Evolutionary conservation across 2,888 invertebrate species (phyloP), one percentile per base, ranked within the genome.

Genomic region (Nemotelus pantherinus): DNA sequence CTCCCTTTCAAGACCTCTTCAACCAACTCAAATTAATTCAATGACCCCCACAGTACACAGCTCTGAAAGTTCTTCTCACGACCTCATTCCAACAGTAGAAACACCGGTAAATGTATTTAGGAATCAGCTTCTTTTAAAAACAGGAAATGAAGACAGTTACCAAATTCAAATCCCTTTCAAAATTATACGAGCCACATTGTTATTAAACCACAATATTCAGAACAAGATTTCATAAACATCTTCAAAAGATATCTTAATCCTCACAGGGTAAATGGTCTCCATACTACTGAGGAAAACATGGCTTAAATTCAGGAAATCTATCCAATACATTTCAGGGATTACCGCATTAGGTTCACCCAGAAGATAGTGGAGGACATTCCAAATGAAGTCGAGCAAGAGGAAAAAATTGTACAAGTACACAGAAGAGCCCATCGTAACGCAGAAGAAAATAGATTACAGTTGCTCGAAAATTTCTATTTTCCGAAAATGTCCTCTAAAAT

Each of bases 391-490:
- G 65, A 77, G 65, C 77, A 78, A 63, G 72, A 74, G n/a, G 78
- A 79, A 41, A 77, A 68, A 53, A 79, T 80, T 47, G 64, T 78
- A 45, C n/a, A 67, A n/a, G 70, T 70, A 7, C 78, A 80, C 41
- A 41, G 77, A 68, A 53, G 78, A 43, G 78, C 78, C 6, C 79
- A 80, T 77, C 74, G 77, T 3, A 79, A 79, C 44, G 71, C 77
- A 2, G 53, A 67, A 47, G 79, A 78, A 43, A 80, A 80, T 44
- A 57, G 70, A 70, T 7, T 55, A 7, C 79, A 58, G 25, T 9
- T 72, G 39, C 43, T 55, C 6, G 44, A 57, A 57, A 72, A 72
- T 39, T 80, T 64, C n/a, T 80, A 79, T 55, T 80, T 76, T 55
- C 76, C 67, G 0, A 48, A 71, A 63, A 79, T 80, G 77, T 44